phyloP scores from a whole-genome alignment of 2,888 invertebrate genomes.

The Brachyopa scutellaris region DNA sequence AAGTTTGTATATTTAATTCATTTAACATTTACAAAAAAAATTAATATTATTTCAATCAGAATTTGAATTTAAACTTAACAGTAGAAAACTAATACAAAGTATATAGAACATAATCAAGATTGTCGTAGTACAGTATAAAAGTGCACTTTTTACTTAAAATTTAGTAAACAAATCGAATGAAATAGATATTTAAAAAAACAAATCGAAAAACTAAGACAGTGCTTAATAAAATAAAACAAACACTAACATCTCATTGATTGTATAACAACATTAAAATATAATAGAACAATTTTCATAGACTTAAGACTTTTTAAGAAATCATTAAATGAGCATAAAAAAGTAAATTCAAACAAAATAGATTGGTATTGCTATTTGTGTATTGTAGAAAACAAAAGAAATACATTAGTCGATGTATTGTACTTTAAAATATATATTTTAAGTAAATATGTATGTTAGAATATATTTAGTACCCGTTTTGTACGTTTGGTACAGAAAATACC shows the following conservation, averaged over 20 bases:
- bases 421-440: background rate
- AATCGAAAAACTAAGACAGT: background rate
- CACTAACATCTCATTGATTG: background rate
- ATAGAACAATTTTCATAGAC: conserved; percentile 6
- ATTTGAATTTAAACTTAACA: background rate
- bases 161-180: conserved; percentile 44
- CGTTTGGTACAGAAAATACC: background rate
- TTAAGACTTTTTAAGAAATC: background rate
- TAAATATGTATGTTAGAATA: background rate
- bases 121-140: conserved; percentile 59
- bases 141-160: conserved; percentile 65
- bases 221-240: conserved; percentile 18
- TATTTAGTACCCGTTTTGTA: conserved; percentile 5
- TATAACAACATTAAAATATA: conserved; percentile 6
- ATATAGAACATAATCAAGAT: conserved; percentile 53
- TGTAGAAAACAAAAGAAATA: conserved; percentile 14
- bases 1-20: no score
- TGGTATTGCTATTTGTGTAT: conserved; percentile 34
- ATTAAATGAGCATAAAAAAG: background rate
- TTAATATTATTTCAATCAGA: background rate
- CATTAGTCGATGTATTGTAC: conserved; percentile 8
- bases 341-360: conserved; percentile 16
- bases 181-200: conserved; percentile 12
- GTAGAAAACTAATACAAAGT: conserved; percentile 34
- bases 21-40: no score